Conservation (phyloP, 1,140 invertebrate species). For the Apis florea region DNA sequence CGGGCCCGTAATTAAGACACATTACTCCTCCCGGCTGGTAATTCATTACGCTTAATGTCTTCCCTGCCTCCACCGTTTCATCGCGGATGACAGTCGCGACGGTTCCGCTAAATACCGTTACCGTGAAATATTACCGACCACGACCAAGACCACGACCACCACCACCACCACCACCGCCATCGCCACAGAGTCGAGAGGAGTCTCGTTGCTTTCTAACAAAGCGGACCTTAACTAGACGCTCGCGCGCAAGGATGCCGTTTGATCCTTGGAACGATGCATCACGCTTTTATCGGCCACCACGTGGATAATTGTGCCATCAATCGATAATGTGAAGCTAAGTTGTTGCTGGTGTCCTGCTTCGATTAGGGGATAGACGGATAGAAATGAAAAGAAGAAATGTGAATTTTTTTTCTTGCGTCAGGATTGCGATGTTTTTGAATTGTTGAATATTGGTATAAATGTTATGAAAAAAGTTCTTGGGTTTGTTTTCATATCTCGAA, state of each 20-base stretch:
- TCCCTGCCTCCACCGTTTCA: constrained; percentile 75
- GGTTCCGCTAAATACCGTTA: constrained; percentile 76
- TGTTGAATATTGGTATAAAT: too few relatives aligned
- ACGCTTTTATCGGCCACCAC: constrained; percentile 2
- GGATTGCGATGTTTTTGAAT: too few relatives aligned
- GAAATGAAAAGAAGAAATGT: too few relatives aligned
- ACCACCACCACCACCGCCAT: constrained; percentile 1
- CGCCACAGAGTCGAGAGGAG: constrained; percentile 14
- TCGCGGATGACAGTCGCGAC: constrained; percentile 75
- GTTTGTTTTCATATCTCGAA: too few relatives aligned
- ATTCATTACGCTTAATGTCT: constrained; percentile 80
- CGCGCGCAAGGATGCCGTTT: constrained; percentile 22
- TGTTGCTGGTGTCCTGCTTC: not conserved
- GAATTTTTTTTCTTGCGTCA: too few relatives aligned
- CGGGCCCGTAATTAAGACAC: constrained; percentile 78
- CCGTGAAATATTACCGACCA: constrained; percentile 73
- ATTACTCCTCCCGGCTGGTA: constrained; percentile 76
- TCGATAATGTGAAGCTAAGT: not conserved
- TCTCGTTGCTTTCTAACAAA: constrained; percentile 41
- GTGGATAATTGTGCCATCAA: constrained; percentile 35
- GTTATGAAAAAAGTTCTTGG: too few relatives aligned
- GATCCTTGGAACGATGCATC: constrained; percentile 12
- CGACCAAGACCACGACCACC: constrained; percentile 30
- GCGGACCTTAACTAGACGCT: constrained; percentile 11
- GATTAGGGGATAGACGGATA: too few relatives aligned